Percentiles rank a stretch among this genome's conserved stretches.
Conservation (phyloP, 2,888 invertebrate genomes). For the Latrodectus elegans region DNA sequence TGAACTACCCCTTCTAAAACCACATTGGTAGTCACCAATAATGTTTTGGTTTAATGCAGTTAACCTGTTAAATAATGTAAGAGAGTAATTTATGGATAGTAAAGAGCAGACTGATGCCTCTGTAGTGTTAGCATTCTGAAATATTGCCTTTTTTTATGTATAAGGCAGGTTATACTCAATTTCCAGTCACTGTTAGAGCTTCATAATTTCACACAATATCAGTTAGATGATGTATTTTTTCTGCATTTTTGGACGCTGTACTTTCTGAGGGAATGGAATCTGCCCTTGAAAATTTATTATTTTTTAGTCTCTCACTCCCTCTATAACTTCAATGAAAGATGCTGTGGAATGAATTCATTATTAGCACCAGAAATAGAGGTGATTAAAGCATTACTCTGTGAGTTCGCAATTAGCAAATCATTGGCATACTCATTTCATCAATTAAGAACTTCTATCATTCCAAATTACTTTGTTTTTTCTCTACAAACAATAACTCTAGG, state of each 20-base stretch:
- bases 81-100: not conserved
- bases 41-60: not conserved
- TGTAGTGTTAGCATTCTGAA: not conserved
- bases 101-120: not conserved
- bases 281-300: not conserved
- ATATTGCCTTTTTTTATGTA: not conserved
- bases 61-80: not conserved
- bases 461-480: not conserved
- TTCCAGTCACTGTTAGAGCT: not conserved
- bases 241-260: not conserved
- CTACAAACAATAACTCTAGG: not conserved
- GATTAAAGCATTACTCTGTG: not conserved
- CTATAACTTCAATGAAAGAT: not conserved
- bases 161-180: not conserved
- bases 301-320: not conserved
- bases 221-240: not conserved
- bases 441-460: not conserved
- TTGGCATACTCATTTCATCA: not conserved
- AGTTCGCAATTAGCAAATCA: not conserved
- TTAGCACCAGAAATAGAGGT: not conserved
- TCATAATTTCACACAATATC: not conserved
- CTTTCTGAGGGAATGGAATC: not conserved
- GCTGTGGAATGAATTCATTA: not conserved
- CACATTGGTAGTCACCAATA: not conserved
- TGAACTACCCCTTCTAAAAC: not conserved